Conservation (phyloP, 2,888 invertebrate genomes). For the Anaspis maculata region DNA sequence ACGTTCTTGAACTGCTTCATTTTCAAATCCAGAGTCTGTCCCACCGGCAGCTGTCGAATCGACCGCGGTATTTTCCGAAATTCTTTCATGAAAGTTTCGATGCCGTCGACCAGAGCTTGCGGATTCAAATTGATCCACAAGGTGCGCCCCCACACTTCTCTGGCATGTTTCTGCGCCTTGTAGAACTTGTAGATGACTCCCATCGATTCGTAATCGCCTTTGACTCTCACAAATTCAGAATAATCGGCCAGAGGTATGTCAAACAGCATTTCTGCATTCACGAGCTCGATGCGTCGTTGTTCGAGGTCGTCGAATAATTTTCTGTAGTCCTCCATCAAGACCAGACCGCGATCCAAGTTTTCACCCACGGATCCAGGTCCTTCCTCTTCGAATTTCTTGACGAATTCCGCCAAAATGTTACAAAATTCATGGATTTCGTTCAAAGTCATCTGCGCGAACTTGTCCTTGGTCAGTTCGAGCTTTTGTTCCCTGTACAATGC, state of each 20-base stretch:
- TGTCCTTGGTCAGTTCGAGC: constrained; percentile 72
- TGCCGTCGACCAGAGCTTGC: constrained; percentile 73
- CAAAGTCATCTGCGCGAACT: constrained; percentile 75
- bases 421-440: constrained; percentile 65
- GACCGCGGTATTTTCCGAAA: constrained; percentile 65
- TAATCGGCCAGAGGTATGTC: constrained; percentile 82
- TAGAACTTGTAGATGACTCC: constrained; percentile 70
- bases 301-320: constrained; percentile 62
- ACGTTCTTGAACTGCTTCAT: constrained; percentile 85
- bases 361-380: constrained; percentile 77
- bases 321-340: constrained; percentile 62
- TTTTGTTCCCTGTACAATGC: constrained; percentile 61
- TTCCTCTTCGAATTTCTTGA: constrained; percentile 60
- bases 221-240: constrained; percentile 59
- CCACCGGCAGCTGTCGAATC: constrained; percentile 53
- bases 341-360: constrained; percentile 64
- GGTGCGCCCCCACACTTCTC: constrained; percentile 78
- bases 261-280: constrained; percentile 76
- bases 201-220: constrained; percentile 57
- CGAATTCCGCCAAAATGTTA: constrained; percentile 55
- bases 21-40: constrained; percentile 63
- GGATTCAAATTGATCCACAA: constrained; percentile 84
- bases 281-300: constrained; percentile 51
- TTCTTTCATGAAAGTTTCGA: constrained; percentile 74
- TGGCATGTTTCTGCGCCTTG: constrained; percentile 64